Evolutionary conservation across 2,888 invertebrate genomes (phyloP).

Genomic region (Yponomeuta sedellus): DNA sequence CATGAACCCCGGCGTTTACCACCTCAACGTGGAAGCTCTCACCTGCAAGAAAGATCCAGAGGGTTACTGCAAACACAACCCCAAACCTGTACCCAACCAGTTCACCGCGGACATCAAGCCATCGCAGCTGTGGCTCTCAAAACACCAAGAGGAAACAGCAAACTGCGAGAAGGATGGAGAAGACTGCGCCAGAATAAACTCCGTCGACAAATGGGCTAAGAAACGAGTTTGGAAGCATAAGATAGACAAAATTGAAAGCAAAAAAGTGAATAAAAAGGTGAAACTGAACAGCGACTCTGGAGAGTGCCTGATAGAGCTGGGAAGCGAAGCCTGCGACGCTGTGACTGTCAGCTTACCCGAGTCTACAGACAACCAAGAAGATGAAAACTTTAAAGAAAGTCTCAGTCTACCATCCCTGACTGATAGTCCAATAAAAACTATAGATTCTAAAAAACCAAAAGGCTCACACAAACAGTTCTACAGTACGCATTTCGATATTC

Average conservation of each 20-base stretch:
- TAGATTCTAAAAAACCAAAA: neutral
- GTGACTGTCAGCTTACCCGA: neutral
- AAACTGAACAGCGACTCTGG: slow-evolving; percentile 42
- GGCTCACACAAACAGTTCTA: slow-evolving; percentile 47
- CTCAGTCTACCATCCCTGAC: neutral
- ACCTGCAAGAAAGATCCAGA: slow-evolving; percentile 58
- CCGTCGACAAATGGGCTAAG: slow-evolving; percentile 54
- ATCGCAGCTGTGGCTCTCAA: slow-evolving; percentile 30
- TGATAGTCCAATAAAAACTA: slow-evolving; percentile 1
- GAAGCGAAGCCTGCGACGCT: slow-evolving; percentile 31
- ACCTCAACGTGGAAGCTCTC: slow-evolving; percentile 54
- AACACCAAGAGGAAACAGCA: slow-evolving; percentile 33
- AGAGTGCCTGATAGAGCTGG: slow-evolving; percentile 41
- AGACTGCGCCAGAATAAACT: slow-evolving; percentile 53
- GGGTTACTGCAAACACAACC: slow-evolving; percentile 57
- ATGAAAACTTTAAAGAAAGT: neutral
- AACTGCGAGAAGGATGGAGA: slow-evolving; percentile 38
- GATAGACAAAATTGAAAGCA: slow-evolving; percentile 34
- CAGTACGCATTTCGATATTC: slow-evolving; percentile 64
- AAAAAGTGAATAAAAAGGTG: slow-evolving; percentile 44
- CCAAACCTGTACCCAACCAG: slow-evolving; percentile 28
- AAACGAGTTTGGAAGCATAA: slow-evolving; percentile 55
- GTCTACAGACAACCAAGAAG: neutral
- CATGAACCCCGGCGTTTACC: slow-evolving; percentile 58
- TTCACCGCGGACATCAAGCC: slow-evolving; percentile 29